Evolutionary conservation across 2,888 invertebrate species (phyloP).

Genomic region (Troides helena): DNA sequence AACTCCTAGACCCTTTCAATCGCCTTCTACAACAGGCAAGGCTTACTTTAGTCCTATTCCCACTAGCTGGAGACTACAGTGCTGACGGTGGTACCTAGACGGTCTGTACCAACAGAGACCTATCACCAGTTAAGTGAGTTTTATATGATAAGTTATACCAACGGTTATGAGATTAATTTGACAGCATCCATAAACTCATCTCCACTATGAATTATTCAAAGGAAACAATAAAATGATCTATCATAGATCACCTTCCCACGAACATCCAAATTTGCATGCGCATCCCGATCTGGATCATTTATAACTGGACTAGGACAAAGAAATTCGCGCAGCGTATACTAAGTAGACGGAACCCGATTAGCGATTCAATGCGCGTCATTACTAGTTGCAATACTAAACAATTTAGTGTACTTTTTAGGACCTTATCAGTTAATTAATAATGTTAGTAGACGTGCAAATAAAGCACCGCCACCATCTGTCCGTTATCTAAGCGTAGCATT

Average conservation of each 20-base stretch:
- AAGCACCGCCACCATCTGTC: constrained; percentile 42
- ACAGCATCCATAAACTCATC: not conserved
- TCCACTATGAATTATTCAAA: constrained; percentile 22
- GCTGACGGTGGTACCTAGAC: no score
- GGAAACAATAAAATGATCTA: constrained; percentile 19
- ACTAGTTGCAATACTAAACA: constrained; percentile 8
- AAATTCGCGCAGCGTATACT: constrained; percentile 58
- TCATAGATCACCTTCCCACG: constrained; percentile 48
- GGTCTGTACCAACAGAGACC: no score
- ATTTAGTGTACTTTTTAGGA: not conserved
- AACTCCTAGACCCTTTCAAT: no score
- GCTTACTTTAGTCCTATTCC: no score
- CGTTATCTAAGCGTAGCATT: constrained; percentile 36
- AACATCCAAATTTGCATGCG: constrained; percentile 50
- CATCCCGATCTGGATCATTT: constrained; percentile 51
- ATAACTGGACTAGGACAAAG: constrained; percentile 42
- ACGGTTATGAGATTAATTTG: no score
- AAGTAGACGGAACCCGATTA: constrained; percentile 77
- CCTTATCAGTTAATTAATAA: not conserved
- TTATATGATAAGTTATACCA: no score
- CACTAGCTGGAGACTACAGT: no score
- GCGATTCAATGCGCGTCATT: constrained; percentile 55
- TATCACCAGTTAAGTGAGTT: no score
- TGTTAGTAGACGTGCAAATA: constrained; percentile 26
- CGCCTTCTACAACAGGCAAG: no score